Base-by-base conservation (phyloP, 2,113 vertebrate species). In the Grammomys surdaster region DNA sequence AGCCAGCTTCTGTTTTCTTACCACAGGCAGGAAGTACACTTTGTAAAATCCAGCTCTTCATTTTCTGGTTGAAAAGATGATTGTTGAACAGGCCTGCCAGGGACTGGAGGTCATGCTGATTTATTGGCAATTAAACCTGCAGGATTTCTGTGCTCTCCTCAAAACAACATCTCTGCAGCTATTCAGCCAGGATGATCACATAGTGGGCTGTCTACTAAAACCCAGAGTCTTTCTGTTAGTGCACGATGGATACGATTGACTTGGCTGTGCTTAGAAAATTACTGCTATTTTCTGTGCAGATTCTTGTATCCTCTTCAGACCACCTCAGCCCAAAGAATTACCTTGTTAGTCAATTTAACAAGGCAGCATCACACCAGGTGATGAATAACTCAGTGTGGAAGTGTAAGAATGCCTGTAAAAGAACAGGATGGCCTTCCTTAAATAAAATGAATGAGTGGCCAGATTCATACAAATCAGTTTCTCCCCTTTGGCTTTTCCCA, bases 51-150 rank as follows among this genome's bases (percentile, higher is more conserved):
- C 98, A 98, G 98, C 99, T 99, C 99, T 99, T 99, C 99, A 99
- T 99, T 99, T 99, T 99, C 99, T 98, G 99, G 99, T 99, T 99
- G 99, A 99, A 99, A 99, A 99, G 99, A 99, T 99, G 99, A 99
- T 97, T 98, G 99, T 99, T 98, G 98, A 97, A 97, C 97, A 98
- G 97, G 97, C 97, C 93, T 98, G 98, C 98, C 98, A 98, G 98
- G 98, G 98, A 98, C 98, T 98, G 98, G 99, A 99, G 99, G 98
- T 98, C 98, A 98, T 98, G 98, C 99, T 99, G 99, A 99, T 99
- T 99, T 99, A 99, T 99, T 99, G 99, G 99, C 99, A 99, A 99
- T 99, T 99, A 99, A 99, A 99, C 97, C 99, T 98, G 99, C 99
- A 98, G 99, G 99, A 98, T 99, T 99, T 99, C 98, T 99, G 98